Conservation (phyloP, 2,888 invertebrate genomes). For the Allophyes oxyacanthae region DNA sequence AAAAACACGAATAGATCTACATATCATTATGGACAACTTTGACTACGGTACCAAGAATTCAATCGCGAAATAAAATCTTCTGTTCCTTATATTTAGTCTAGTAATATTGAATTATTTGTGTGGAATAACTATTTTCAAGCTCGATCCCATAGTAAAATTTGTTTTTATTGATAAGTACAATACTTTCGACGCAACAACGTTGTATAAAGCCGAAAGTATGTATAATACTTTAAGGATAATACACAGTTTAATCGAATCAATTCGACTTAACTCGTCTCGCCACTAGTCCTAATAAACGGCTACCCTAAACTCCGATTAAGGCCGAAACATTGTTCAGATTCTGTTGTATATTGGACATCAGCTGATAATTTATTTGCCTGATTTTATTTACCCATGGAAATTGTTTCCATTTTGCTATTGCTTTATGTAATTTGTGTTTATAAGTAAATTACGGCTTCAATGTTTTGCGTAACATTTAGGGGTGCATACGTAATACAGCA, state of each 20-base stretch:
- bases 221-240: no score
- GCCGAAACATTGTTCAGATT: conserved; percentile 46
- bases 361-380: conserved; percentile 44
- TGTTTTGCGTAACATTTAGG: conserved; percentile 31
- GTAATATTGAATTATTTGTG: no score
- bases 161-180: no score
- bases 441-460: conserved; percentile 41
- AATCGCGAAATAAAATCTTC: no score
- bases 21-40: no score
- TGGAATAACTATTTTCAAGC: no score
- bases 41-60: no score
- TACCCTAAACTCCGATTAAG: conserved; percentile 43
- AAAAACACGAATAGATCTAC: no score
- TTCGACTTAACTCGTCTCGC: conserved; percentile 8
- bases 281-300: conserved; percentile 32
- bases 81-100: no score
- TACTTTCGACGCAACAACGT: no score
- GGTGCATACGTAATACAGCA: conserved; percentile 46
- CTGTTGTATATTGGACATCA: conserved; percentile 38
- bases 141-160: no score
- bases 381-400: conserved; percentile 44
- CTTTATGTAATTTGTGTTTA: conserved; percentile 46
- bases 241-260: conserved; percentile 1
- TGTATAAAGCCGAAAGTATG: no score
- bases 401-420: conserved; percentile 37